Evolutionary conservation across 2,113 vertebrate genomes (phyloP).

Genomic region (Heloderma charlesbogerti): DNA sequence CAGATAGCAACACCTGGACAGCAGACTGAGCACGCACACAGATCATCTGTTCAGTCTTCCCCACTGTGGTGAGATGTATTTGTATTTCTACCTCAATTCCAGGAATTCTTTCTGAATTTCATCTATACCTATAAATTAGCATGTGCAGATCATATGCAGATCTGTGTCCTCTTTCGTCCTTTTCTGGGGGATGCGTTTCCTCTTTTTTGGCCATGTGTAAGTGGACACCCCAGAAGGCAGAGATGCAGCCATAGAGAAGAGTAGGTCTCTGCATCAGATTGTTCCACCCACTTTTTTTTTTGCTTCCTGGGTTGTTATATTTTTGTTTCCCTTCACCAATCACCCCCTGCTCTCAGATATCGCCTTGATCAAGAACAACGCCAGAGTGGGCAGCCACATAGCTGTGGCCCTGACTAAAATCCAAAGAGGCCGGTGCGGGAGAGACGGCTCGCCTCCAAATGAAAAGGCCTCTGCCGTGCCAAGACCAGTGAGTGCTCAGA

Average conservation of each 20-base stretch:
- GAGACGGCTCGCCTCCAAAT: accelerated
- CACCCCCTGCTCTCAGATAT: conserved; percentile 77
- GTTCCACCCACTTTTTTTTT: background rate
- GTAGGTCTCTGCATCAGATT: background rate
- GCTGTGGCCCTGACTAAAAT: conserved; percentile 82
- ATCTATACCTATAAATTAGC: background rate
- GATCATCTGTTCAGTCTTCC: no score
- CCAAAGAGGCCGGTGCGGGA: conserved; percentile 49
- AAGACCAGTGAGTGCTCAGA: conserved; percentile 65
- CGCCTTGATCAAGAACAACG: conserved; percentile 89
- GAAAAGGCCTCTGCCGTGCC: background rate
- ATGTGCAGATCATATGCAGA: background rate
- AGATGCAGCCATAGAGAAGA: background rate
- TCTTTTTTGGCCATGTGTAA: background rate
- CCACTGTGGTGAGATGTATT: no score
- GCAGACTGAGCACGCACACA: background rate
- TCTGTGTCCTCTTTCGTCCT: background rate
- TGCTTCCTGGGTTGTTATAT: background rate
- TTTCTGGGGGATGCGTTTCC: background rate
- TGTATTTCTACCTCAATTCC: no score
- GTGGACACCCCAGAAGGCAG: background rate
- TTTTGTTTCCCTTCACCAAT: conserved; percentile 57
- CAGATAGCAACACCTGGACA: background rate
- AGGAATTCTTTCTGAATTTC: no score
- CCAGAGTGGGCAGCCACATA: conserved; percentile 87